Conservation (phyloP, 1,140 invertebrate genomes). For the Sinonovacula constricta region DNA sequence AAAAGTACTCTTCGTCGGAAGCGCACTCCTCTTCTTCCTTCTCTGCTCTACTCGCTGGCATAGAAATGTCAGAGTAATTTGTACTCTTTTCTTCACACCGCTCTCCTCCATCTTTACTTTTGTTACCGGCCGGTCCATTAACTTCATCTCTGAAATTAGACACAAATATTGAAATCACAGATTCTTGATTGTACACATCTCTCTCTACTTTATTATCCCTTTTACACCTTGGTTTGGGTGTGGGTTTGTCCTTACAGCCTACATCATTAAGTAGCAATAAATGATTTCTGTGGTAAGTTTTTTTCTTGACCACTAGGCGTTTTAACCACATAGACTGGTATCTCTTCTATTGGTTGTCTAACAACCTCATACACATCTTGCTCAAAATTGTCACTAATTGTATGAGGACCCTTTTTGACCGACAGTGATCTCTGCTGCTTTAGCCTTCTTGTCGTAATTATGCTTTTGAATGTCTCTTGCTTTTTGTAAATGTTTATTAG, state of each 20-base stretch:
- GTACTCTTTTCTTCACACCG: too few relatives aligned
- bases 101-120: too few relatives aligned
- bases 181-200: neutral
- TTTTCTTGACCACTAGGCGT: neutral
- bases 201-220: neutral
- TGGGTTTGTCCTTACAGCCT: neutral
- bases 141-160: neutral
- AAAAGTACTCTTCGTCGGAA: too few relatives aligned
- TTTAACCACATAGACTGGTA: slow-evolving; percentile 28
- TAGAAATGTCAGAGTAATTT: too few relatives aligned
- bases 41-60: too few relatives aligned
- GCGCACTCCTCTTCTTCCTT: too few relatives aligned
- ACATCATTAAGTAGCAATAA: neutral
- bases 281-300: slow-evolving; percentile 21
- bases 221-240: neutral
- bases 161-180: neutral
- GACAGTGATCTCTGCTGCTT: neutral
- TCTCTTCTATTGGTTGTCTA: slow-evolving; percentile 23
- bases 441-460: slow-evolving; percentile 19
- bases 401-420: slow-evolving; percentile 20
- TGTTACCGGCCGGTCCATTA: neutral
- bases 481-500: slow-evolving; percentile 4
- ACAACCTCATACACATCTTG: slow-evolving; percentile 9
- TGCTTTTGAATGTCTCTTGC: neutral
- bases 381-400: slow-evolving; percentile 22